Evolutionary conservation across 2,888 invertebrate species (phyloP).

Genomic region (Bhutanitis thaidina): DNA sequence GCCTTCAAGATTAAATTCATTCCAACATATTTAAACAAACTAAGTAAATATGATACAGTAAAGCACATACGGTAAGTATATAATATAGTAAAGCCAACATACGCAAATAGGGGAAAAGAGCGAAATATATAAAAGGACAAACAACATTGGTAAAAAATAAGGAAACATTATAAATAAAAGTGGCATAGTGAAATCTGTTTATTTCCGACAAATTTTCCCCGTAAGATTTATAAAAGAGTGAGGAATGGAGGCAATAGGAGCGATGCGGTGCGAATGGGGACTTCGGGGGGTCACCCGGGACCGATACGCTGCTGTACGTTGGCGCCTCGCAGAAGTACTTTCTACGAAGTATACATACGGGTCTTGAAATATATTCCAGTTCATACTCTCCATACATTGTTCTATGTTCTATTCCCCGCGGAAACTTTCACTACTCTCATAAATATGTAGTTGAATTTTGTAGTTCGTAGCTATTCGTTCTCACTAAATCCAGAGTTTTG

Average conservation of each 20-base stretch:
- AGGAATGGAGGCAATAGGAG: constrained; percentile 22
- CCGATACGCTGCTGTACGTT: constrained; percentile 49
- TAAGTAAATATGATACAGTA: no score
- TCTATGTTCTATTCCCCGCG: constrained; percentile 1
- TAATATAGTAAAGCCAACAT: no score
- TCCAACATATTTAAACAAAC: no score
- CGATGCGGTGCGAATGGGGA: constrained; percentile 19
- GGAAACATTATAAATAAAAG: background rate
- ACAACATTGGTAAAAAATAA: background rate
- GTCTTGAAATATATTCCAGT: constrained; percentile 31
- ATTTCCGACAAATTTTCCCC: constrained; percentile 28
- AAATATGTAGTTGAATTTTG: constrained; percentile 31
- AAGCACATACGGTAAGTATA: no score
- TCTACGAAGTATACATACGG: constrained; percentile 60
- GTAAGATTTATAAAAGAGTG: constrained; percentile 30
- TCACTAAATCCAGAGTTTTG: no score
- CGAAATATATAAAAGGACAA: no score
- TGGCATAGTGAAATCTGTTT: constrained; percentile 22
- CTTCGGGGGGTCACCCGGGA: constrained; percentile 38
- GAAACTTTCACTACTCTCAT: constrained; percentile 33
- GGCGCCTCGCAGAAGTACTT: constrained; percentile 46
- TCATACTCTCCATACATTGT: constrained; percentile 24
- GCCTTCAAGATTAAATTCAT: no score
- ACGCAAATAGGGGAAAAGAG: no score
- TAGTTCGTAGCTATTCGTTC: no score